phyloP scores from a whole-genome alignment of 2,888 invertebrate species.

The Notocelia uddmanniana region DNA sequence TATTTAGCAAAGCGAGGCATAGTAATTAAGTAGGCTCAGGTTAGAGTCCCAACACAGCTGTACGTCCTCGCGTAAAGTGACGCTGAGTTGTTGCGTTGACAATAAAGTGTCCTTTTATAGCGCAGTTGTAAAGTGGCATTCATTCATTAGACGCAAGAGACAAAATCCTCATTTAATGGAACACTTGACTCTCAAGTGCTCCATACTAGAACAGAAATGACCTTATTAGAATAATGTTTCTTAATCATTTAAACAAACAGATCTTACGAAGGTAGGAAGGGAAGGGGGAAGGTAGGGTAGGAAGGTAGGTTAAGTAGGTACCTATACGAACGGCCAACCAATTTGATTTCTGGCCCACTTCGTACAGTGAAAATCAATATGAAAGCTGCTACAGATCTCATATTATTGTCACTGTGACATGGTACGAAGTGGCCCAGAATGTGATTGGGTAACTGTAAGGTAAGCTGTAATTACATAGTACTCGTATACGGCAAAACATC shows the following conservation, averaged over 20 bases:
- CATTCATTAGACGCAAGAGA: constrained; percentile 14
- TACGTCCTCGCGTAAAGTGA: constrained; percentile 15
- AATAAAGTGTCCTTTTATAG: constrained; percentile 25
- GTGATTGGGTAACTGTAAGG: no score
- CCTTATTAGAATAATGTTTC: neutral
- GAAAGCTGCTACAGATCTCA: no score
- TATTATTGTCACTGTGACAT: no score
- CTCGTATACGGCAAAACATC: no score
- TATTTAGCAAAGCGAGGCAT: neutral
- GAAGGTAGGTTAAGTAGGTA: no score
- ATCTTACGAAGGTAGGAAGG: no score
- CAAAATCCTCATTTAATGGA: constrained; percentile 11
- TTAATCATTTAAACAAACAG: neutral
- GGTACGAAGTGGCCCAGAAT: no score
- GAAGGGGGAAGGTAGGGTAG: no score
- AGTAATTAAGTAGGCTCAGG: constrained; percentile 11
- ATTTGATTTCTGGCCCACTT: no score
- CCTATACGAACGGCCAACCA: no score
- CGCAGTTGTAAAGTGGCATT: constrained; percentile 14
- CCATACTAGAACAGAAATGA: neutral
- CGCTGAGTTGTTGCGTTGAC: constrained; percentile 15
- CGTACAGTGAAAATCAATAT: no score
- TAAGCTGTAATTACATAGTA: no score
- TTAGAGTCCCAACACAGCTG: constrained; percentile 4
- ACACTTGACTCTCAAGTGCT: neutral